phyloP scores from a whole-genome alignment of 2,797 vertebrate genomes.

The Carapus acus region DNA sequence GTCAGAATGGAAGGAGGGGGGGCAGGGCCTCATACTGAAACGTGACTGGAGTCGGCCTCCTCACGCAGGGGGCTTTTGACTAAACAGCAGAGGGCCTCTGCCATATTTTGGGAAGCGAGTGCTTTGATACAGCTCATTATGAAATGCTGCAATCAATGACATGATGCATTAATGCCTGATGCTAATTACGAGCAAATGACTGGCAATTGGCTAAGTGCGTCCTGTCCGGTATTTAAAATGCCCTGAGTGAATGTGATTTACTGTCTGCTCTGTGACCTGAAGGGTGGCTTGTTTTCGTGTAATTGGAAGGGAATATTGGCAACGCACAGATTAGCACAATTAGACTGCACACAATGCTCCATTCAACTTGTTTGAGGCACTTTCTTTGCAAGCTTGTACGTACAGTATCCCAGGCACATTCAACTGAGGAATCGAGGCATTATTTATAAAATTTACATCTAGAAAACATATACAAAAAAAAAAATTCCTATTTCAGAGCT shows the following conservation, averaged over 20 bases:
- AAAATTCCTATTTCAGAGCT: neutral
- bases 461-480: neutral
- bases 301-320: slow-evolving; percentile 26
- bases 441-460: no score
- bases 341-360: slow-evolving; percentile 30
- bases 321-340: slow-evolving; percentile 43
- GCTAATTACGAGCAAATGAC: slow-evolving; percentile 48
- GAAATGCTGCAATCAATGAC: slow-evolving; percentile 30
- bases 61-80: slow-evolving; percentile 6
- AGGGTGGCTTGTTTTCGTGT: slow-evolving; percentile 43
- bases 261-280: slow-evolving; percentile 22
- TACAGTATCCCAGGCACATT: no score
- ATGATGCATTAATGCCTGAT: slow-evolving; percentile 50
- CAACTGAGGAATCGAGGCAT: no score
- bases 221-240: slow-evolving; percentile 29
- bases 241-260: slow-evolving; percentile 38
- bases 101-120: slow-evolving; percentile 26
- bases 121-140: slow-evolving; percentile 23
- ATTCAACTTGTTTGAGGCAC: slow-evolving; percentile 27
- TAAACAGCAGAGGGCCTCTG: slow-evolving; percentile 28
- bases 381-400: no score
- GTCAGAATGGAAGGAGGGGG: slow-evolving; percentile 14
- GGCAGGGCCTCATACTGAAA: slow-evolving; percentile 20
- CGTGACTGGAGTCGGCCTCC: slow-evolving; percentile 4
- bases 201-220: slow-evolving; percentile 48